Evolutionary conservation across 2,888 invertebrate species (phyloP).

Genomic region (Caenorhabditis sinica): DNA sequence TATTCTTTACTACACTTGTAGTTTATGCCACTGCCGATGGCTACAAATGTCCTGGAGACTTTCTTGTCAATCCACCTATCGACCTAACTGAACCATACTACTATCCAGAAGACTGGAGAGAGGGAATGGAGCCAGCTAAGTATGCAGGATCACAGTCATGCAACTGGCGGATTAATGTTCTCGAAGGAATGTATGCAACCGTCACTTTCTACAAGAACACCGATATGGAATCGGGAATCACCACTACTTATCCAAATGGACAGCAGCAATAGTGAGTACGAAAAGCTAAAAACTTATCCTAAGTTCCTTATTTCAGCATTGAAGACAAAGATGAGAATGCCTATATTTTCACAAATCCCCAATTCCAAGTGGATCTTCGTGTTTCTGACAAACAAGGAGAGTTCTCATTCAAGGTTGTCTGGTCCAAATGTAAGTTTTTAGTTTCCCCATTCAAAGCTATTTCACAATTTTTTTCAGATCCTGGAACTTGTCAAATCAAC

Average conservation of each 20-base stretch:
- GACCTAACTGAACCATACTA: constrained; percentile 31
- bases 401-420: constrained; percentile 56
- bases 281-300: too few relatives aligned
- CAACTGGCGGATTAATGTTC: constrained; percentile 48
- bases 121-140: constrained; percentile 23
- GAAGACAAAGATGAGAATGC: constrained; percentile 40
- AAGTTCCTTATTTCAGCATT: constrained; percentile 14
- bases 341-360: constrained; percentile 46
- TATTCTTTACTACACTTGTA: constrained; percentile 3
- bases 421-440: constrained; percentile 35
- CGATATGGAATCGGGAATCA: constrained; percentile 35
- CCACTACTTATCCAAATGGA: constrained; percentile 36
- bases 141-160: constrained; percentile 30
- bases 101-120: constrained; percentile 37
- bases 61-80: constrained; percentile 20
- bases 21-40: constrained; percentile 34
- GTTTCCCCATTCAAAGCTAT: not conserved
- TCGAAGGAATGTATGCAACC: constrained; percentile 30
- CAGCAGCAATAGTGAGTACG: constrained; percentile 36
- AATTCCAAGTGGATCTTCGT: constrained; percentile 43
- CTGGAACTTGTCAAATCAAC: constrained; percentile 33
- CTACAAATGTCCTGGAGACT: constrained; percentile 17
- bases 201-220: constrained; percentile 52
- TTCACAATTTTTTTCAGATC: constrained; percentile 11
- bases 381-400: constrained; percentile 46